Evolutionary conservation across 2,888 invertebrate species (phyloP).

Genomic region (Pachycephus smyrnensis): DNA sequence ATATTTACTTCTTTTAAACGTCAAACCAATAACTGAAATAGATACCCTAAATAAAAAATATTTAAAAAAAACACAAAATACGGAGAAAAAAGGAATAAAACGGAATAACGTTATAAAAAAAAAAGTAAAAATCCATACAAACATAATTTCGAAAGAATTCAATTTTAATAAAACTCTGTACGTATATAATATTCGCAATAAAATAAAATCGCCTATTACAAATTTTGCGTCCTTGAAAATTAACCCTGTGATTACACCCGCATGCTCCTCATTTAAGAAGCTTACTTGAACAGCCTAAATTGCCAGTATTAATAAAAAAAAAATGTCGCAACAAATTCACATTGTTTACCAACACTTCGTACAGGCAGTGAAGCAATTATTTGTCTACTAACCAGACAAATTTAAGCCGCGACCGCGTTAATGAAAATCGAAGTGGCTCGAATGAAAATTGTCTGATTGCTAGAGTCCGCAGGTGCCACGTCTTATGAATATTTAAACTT

Average conservation of each 20-base stretch:
- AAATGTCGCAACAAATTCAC: not conserved
- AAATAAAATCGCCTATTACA: not conserved
- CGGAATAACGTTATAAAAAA: too few species aligned
- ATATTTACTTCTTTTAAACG: not conserved
- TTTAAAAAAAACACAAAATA: too few species aligned
- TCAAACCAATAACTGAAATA: not conserved
- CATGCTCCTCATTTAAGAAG: constrained; percentile 14
- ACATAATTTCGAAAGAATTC: not conserved
- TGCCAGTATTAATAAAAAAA: not conserved
- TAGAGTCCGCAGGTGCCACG: not conserved
- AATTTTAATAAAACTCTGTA: not conserved
- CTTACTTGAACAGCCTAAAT: not conserved
- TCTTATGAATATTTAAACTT: constrained; percentile 41
- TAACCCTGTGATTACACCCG: not conserved
- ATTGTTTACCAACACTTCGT: too few species aligned
- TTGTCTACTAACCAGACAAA: not conserved
- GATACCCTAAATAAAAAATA: too few species aligned
- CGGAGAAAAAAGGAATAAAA: too few species aligned
- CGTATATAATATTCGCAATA: not conserved
- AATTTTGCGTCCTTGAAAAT: not conserved
- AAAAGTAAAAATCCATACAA: not conserved
- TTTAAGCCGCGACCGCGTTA: not conserved
- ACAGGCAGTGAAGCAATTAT: not conserved
- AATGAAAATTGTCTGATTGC: not conserved
- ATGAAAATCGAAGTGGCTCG: not conserved